phyloP scores from a whole-genome alignment of 2,888 invertebrate species.

The Hermaeophaga mercurialis region DNA sequence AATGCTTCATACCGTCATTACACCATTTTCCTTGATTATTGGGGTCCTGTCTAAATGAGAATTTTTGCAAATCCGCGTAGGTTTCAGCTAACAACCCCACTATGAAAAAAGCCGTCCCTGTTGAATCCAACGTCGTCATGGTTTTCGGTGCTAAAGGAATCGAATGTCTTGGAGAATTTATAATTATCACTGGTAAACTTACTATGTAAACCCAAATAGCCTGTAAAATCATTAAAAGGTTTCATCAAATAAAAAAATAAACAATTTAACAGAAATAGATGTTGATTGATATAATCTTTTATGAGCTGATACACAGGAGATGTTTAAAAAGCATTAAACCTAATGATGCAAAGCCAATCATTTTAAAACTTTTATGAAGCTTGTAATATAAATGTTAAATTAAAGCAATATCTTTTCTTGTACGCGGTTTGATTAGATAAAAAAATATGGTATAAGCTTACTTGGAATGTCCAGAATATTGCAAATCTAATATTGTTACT shows the following conservation, averaged over 20 bases:
- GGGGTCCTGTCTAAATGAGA: slow-evolving; percentile 86
- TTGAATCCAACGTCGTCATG: slow-evolving; percentile 85
- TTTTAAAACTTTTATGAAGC: too few relatives aligned
- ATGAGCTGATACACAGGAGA: too few relatives aligned
- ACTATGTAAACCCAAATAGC: slow-evolving; percentile 92
- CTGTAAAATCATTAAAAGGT: slow-evolving; percentile 57
- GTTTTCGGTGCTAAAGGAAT: slow-evolving; percentile 78
- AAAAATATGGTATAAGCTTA: too few relatives aligned
- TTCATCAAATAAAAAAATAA: background rate
- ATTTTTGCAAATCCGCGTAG: slow-evolving; percentile 91
- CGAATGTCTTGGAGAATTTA: slow-evolving; percentile 83
- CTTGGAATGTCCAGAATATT: slow-evolving; percentile 93
- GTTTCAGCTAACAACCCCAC: slow-evolving; percentile 86
- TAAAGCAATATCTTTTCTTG: too few relatives aligned
- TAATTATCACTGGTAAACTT: slow-evolving; percentile 88
- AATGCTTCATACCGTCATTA: slow-evolving; percentile 71
- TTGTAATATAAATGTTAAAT: too few relatives aligned
- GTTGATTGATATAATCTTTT: too few relatives aligned
- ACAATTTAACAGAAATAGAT: background rate
- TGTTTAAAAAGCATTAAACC: too few relatives aligned
- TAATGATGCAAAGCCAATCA: too few relatives aligned
- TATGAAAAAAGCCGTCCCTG: slow-evolving; percentile 84
- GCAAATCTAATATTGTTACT: slow-evolving; percentile 87
- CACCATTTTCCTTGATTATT: slow-evolving; percentile 91
- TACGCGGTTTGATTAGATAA: too few relatives aligned